phyloP scores from a whole-genome alignment of 2,888 invertebrate species.

The Epirrita christyi region DNA sequence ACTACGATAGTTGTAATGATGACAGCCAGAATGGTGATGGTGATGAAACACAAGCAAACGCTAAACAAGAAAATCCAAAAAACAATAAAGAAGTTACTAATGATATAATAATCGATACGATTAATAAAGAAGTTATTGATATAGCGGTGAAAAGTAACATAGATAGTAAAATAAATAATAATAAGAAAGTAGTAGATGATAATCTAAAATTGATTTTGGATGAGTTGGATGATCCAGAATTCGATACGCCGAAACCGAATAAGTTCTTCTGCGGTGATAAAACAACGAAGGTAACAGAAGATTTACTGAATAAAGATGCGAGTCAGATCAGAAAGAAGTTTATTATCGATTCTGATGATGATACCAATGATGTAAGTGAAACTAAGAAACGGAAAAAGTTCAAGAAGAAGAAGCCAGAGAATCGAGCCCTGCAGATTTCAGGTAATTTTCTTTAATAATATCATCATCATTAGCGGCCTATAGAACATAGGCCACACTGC shows the following conservation, averaged over 20 bases:
- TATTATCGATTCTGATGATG: conserved; percentile 75
- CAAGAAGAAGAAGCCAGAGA: conserved; percentile 64
- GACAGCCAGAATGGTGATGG: conserved; percentile 16
- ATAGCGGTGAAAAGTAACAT: conserved; percentile 3
- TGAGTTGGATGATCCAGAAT: conserved; percentile 67
- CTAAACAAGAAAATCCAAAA: conserved; percentile 13
- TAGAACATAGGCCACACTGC: too few relatives aligned
- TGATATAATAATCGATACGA: not conserved
- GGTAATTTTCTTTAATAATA: conserved; percentile 43
- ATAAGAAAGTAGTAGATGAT: conserved; percentile 27
- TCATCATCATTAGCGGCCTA: too few relatives aligned
- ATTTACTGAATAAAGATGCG: conserved; percentile 9
- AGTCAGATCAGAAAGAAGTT: conserved; percentile 62
- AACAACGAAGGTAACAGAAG: conserved; percentile 27
- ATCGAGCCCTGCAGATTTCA: conserved; percentile 73
- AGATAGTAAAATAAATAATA: conserved; percentile 10
- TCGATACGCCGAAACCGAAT: conserved; percentile 58
- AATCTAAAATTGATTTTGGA: conserved; percentile 61
- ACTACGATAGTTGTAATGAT: conserved; percentile 33
- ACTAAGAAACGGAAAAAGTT: conserved; percentile 64
- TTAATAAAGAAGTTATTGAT: conserved; percentile 16
- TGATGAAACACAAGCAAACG: conserved; percentile 7
- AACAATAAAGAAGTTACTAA: not conserved
- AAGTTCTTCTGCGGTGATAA: conserved; percentile 59
- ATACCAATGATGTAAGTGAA: conserved; percentile 39